Conservation (phyloP, 2,888 invertebrate genomes). For the Alloplasta piceator region DNA sequence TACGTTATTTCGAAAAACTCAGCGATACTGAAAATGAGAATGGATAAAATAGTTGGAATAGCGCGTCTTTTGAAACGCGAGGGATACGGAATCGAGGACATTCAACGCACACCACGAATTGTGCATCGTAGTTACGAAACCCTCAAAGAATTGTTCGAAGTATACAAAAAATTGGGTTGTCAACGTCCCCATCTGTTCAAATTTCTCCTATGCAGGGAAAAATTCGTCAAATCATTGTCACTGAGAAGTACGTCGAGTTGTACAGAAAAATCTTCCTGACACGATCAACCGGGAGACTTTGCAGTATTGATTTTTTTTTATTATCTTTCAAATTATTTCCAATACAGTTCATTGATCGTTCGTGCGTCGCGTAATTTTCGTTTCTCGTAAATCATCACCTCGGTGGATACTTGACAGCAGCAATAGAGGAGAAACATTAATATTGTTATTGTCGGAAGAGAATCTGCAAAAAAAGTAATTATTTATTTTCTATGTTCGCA, state of each 20-base stretch:
- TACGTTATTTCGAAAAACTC: background rate
- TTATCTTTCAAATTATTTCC: conserved; percentile 6
- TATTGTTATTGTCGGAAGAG: conserved; percentile 75
- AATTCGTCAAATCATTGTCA: background rate
- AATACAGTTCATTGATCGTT: conserved; percentile 16
- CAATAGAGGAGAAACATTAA: conserved; percentile 84
- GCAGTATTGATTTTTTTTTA: conserved; percentile 1
- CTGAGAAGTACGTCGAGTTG: background rate
- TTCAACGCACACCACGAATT: conserved; percentile 5
- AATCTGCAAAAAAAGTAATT: conserved; percentile 73
- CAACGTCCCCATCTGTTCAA: background rate
- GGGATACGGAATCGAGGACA: conserved; percentile 57
- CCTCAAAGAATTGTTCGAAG: conserved; percentile 1
- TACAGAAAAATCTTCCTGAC: background rate
- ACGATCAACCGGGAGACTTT: conserved; percentile 2
- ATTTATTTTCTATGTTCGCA: conserved; percentile 65
- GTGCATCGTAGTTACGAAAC: conserved; percentile 14
- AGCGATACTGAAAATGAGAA: accelerated
- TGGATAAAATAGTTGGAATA: conserved; percentile 18
- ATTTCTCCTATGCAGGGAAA: background rate
- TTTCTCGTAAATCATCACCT: conserved; percentile 81
- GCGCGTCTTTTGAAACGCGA: background rate
- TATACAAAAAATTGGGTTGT: background rate
- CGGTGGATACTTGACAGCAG: conserved; percentile 85
- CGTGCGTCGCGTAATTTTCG: conserved; percentile 13